These are phyloP conservation scores for Dioctria linearis DNA, from an alignment of 2,888 invertebrate genomes.

Conservation along the genomic window DNA sequence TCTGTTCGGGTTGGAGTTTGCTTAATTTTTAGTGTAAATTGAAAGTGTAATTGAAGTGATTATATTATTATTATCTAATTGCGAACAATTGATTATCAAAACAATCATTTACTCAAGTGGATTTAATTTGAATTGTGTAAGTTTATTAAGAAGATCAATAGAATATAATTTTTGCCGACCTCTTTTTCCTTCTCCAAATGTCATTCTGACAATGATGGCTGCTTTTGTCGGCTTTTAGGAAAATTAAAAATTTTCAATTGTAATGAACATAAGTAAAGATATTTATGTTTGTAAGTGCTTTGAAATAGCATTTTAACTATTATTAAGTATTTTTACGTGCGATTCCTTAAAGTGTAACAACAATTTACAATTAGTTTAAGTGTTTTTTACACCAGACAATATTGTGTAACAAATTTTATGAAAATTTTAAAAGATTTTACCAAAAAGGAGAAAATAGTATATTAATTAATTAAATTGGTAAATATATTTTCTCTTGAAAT, in stretches of 20 bases:
- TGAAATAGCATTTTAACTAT: background rate
- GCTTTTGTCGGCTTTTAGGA: constrained; percentile 51
- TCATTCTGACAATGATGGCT: constrained; percentile 57
- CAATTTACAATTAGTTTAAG: too few relatives aligned
- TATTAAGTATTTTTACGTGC: background rate
- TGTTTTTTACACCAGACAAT: background rate
- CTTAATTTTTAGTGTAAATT: constrained; percentile 21
- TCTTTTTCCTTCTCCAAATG: constrained; percentile 40
- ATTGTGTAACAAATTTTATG: constrained; percentile 31
- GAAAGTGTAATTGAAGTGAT: constrained; percentile 10
- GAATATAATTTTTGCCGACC: constrained; percentile 1
- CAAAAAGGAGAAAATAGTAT: too few relatives aligned
- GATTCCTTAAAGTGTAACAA: background rate
- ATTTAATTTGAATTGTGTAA: constrained; percentile 32
- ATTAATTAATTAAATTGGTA: constrained; percentile 20
- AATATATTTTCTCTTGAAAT: too few relatives aligned
- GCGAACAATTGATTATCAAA: background rate
- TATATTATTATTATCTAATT: constrained; percentile 9
- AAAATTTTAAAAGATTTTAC: background rate
- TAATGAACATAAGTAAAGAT: too few relatives aligned
- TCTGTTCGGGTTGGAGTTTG: constrained; percentile 28
- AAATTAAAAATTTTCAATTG: constrained; percentile 20
- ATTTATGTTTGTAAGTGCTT: background rate
- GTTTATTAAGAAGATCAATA: constrained; percentile 18
- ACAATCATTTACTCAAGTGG: background rate